Conservation (phyloP, 2,113 vertebrate genomes). For the Henicopernis longicauda region DNA sequence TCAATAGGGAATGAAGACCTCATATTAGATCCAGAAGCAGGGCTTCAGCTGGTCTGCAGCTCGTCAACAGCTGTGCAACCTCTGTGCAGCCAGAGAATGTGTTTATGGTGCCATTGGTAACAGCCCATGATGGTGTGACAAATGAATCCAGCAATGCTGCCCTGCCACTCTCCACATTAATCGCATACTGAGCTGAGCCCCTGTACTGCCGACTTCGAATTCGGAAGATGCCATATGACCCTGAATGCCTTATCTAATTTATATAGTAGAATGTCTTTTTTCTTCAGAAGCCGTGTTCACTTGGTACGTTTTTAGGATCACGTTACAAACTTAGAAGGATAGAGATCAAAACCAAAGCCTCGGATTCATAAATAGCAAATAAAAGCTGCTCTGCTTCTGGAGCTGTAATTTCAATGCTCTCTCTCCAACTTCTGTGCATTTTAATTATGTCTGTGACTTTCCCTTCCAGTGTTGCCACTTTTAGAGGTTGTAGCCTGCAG, state of each 20-base stretch:
- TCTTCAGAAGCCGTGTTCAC: not conserved
- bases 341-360: conserved; percentile 4
- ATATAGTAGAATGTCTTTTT: not conserved
- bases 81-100: not conserved
- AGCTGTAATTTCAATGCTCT: not conserved
- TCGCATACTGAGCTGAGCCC: not conserved
- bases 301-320: not conserved
- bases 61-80: not conserved
- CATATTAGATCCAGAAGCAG: not conserved
- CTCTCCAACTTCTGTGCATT: not conserved
- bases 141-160: not conserved
- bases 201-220: not conserved
- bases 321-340: not conserved
- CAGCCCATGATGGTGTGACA: not conserved
- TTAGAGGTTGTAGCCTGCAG: not conserved
- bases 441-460: conserved; percentile 10
- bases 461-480: not conserved
- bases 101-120: not conserved
- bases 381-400: not conserved
- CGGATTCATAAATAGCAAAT: conserved; percentile 4
- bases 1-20: not conserved
- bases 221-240: not conserved
- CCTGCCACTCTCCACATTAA: not conserved
- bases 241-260: not conserved
- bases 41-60: not conserved